phyloP scores from a whole-genome alignment of 2,113 vertebrate genomes.

The Ursus arctos region DNA sequence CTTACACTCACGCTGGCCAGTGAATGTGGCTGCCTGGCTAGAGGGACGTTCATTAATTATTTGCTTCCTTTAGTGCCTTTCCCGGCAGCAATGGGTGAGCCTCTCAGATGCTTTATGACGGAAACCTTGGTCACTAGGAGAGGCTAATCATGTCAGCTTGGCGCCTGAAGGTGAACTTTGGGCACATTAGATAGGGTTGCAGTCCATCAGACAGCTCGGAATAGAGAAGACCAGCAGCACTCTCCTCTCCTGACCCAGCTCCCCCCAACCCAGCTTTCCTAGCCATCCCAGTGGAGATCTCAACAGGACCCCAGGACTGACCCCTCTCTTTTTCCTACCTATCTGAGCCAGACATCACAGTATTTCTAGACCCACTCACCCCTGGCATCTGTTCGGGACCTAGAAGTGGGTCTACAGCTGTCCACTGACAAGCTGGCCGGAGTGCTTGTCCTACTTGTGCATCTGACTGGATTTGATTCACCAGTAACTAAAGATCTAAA shows the following conservation, averaged over 20 bases:
- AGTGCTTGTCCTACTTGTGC: neutral
- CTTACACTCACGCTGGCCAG: neutral
- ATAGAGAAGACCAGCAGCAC: neutral
- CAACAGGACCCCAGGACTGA: neutral
- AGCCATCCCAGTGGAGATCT: neutral
- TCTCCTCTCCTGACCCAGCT: neutral
- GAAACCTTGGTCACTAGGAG: neutral
- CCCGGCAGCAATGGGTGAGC: neutral
- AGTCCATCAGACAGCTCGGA: too few species aligned
- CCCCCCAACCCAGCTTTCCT: neutral
- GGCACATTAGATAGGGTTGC: neutral
- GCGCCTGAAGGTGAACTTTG: neutral
- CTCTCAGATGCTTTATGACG: neutral
- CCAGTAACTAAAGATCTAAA: neutral
- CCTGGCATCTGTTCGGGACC: neutral
- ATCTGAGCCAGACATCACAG: neutral
- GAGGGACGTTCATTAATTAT: neutral
- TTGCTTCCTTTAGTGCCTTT: neutral
- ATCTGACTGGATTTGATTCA: neutral
- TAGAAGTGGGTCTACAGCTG: neutral
- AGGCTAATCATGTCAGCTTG: neutral
- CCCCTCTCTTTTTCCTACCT: neutral
- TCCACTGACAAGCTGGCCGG: too few species aligned
- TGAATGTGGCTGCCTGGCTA: neutral
- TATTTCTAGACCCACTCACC: neutral